Conservation (phyloP, 2,888 invertebrate species). For the Pseudanteris insignis region DNA sequence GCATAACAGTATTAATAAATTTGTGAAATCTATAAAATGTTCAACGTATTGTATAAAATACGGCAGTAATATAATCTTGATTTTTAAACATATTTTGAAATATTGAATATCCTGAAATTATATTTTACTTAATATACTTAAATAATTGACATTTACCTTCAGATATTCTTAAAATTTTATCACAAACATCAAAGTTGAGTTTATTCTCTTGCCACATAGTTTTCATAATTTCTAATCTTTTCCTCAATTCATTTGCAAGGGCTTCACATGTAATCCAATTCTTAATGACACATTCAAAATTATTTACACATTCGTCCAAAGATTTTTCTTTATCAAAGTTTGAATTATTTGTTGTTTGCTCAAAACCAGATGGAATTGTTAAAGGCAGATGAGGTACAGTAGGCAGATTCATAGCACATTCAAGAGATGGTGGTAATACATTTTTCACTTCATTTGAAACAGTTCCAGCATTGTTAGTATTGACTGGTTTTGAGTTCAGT, state of each 20-base stretch:
- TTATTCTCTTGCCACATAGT: conserved; percentile 71
- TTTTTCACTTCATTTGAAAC: conserved; percentile 14
- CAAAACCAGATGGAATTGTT: conserved; percentile 39
- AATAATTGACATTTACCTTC: conserved; percentile 69
- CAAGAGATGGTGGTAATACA: conserved; percentile 50
- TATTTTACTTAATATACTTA: too few species aligned
- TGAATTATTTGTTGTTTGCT: conserved; percentile 5
- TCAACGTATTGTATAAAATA: too few species aligned
- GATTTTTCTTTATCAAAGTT: conserved; percentile 50
- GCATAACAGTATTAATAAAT: too few species aligned
- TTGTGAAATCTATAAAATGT: too few species aligned
- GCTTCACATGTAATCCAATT: conserved; percentile 42
- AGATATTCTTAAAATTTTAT: conserved; percentile 69
- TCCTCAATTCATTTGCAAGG: conserved; percentile 68
- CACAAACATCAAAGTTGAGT: conserved; percentile 68
- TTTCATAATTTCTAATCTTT: conserved; percentile 70
- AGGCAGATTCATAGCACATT: conserved; percentile 41
- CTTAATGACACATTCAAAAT: conserved; percentile 50
- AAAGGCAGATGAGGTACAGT: conserved; percentile 54
- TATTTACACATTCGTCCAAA: conserved; percentile 49
- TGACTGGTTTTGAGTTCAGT: conserved; percentile 44
- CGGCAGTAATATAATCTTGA: too few species aligned
- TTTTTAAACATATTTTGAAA: too few species aligned
- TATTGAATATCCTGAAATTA: too few species aligned
- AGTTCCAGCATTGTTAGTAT: conserved; percentile 6